Evolutionary conservation across 2,888 invertebrate genomes (phyloP).

Genomic region (Laspeyria flexula): DNA sequence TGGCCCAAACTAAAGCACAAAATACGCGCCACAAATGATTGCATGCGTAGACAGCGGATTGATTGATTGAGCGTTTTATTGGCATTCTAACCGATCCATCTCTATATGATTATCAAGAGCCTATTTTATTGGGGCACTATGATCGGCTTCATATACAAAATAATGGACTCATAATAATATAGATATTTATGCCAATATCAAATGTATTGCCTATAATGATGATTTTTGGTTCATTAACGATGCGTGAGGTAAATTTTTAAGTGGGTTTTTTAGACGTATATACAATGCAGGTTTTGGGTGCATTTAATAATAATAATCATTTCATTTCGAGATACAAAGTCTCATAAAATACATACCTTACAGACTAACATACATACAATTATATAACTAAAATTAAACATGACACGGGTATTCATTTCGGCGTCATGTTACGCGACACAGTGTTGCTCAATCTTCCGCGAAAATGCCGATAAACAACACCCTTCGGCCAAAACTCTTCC

Average conservation of each 20-base stretch:
- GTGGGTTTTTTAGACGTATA: no score
- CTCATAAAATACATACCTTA: no score
- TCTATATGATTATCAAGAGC: slow-evolving; percentile 43
- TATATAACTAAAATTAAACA: no score
- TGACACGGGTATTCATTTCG: no score
- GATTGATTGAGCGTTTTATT: slow-evolving; percentile 59
- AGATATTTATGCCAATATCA: slow-evolving; percentile 7
- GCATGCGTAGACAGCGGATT: slow-evolving; percentile 51
- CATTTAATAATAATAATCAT: no score
- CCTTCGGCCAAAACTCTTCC: no score
- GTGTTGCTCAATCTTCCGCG: no score
- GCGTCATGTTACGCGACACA: no score
- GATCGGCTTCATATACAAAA: slow-evolving; percentile 30
- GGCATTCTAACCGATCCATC: slow-evolving; percentile 40
- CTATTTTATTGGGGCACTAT: slow-evolving; percentile 41
- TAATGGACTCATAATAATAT: slow-evolving; percentile 24
- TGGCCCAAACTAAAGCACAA: slow-evolving; percentile 27
- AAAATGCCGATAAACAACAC: no score
- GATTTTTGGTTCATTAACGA: not conserved
- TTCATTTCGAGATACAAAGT: no score
- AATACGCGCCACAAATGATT: slow-evolving; percentile 50
- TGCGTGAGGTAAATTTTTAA: not conserved
- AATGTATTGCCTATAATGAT: not conserved
- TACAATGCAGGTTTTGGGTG: no score
- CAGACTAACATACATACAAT: no score